These are phyloP conservation scores for Listronotus oregonensis DNA, from an alignment of 1,140 invertebrate genomes.

Conservation along the genomic window DNA sequence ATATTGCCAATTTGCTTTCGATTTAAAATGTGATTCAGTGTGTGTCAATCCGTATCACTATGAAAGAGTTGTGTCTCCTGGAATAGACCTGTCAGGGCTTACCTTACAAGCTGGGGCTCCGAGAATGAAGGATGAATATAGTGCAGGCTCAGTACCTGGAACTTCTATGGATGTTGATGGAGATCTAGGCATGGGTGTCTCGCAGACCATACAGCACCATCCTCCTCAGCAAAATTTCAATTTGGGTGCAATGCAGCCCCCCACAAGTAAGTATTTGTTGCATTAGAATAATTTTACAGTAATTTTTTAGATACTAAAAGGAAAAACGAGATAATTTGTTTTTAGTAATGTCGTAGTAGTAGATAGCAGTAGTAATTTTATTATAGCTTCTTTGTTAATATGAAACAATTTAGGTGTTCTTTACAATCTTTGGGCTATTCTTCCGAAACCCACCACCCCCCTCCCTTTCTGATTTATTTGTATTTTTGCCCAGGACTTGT, in stretches of 20 bases:
- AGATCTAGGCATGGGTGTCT: slow-evolving; percentile 60
- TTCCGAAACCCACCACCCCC: no score
- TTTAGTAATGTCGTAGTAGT: neutral
- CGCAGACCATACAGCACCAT: slow-evolving; percentile 80
- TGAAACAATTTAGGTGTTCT: no score
- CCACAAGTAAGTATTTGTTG: slow-evolving; percentile 39
- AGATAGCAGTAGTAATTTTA: no score
- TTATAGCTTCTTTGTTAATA: no score
- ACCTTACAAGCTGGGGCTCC: slow-evolving; percentile 76
- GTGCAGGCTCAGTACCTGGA: slow-evolving; percentile 61
- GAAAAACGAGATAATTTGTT: no score
- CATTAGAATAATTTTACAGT: no score
- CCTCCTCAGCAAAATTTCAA: slow-evolving; percentile 63
- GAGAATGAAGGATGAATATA: slow-evolving; percentile 74
- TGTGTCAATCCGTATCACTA: slow-evolving; percentile 99
- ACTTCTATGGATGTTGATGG: slow-evolving; percentile 76
- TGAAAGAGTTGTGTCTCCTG: slow-evolving; percentile 96
- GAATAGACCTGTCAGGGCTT: slow-evolving; percentile 86
- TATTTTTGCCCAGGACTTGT: no score
- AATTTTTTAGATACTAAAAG: no score
- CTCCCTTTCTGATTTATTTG: no score
- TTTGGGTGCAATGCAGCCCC: slow-evolving; percentile 45
- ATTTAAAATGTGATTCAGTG: slow-evolving; percentile 92
- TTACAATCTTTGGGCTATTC: no score
- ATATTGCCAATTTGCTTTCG: slow-evolving; percentile 91